Base-by-base conservation (phyloP, 2,888 invertebrate genomes). In the Trachelus iudaicus region DNA sequence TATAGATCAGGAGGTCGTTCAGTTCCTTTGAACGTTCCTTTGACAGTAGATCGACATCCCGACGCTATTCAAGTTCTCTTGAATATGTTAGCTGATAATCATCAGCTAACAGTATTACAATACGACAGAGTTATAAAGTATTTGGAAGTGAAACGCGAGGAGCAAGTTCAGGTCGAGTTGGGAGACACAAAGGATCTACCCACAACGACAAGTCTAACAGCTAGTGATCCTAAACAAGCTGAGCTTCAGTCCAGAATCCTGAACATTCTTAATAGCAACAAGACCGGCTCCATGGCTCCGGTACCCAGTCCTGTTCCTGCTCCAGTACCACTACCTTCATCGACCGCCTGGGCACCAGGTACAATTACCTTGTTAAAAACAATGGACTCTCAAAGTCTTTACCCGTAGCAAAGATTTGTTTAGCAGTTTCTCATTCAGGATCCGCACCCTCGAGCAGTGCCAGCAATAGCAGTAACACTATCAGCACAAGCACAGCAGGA, bases 41-140 rank as follows among this genome's bases (percentile, higher is more conserved):
- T 89, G 82, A 87, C 93, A 4, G 87, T 92, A 0, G 94, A 94
- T 1, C 88, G 90, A 78, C 90, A 92, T 86, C 90, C 91, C 23
- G 91, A 90, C 81, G 90, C 91, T 13, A 87, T 91, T 79, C 90
- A 91, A 84, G 90, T 92, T 73, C 84, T 91, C 69, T 91, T 98
- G 3, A 97, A 96, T 79, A 94, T 97, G 88, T 92, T 98, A 73
- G 96, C 97, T 0, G 96, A 97, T 88, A 97, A 97, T 86, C 94
- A 96, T 76, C 94, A 95, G 23, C 91, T 97, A 71, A 96, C 96
- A 0, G 95, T 95, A 0, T 88, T 95, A 31, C 97, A 97, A 89
- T 97, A 97, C 83, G 97, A 97, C 85, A 94, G 95, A 82, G 93
- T 97, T 15, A 93, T 97, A 76, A 92, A 93, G 77, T 96, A 96